Conservation (phyloP, 1,140 invertebrate genomes). For the Saccostrea cuccullata region DNA sequence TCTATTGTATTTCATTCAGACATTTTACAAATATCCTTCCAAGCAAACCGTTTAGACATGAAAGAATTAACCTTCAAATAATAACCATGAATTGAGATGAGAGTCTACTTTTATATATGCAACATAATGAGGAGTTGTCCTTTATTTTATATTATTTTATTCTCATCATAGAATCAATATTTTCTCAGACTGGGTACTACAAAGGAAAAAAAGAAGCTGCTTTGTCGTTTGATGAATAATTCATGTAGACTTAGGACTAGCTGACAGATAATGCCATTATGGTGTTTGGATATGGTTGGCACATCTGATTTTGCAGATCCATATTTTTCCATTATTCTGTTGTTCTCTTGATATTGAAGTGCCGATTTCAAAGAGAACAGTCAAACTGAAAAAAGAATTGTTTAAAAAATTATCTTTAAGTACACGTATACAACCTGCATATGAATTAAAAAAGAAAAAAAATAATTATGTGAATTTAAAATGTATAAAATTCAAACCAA, state of each 20-base stretch:
- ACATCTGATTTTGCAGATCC: background rate
- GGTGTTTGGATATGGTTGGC: background rate
- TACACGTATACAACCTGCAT: background rate
- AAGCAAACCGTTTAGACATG: background rate
- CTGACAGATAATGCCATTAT: background rate
- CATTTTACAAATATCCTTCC: background rate
- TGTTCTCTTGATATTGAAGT: background rate
- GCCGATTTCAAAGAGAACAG: background rate
- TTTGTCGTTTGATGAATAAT: conserved; percentile 2
- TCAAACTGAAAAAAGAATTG: background rate
- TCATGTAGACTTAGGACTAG: conserved; percentile 7
- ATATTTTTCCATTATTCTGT: background rate
- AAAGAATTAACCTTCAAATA: background rate
- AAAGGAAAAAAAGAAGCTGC: background rate
- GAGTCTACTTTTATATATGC: background rate
- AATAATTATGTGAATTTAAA: background rate
- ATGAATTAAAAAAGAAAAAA: background rate
- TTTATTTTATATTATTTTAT: background rate
- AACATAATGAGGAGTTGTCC: background rate
- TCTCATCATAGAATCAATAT: background rate
- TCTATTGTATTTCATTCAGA: background rate
- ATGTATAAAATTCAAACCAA: background rate
- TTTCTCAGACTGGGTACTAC: background rate
- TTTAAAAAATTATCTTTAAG: background rate
- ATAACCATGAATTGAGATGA: background rate